Base-by-base conservation (phyloP, 2,888 invertebrate species). In the Dinocampus coccinellae region DNA sequence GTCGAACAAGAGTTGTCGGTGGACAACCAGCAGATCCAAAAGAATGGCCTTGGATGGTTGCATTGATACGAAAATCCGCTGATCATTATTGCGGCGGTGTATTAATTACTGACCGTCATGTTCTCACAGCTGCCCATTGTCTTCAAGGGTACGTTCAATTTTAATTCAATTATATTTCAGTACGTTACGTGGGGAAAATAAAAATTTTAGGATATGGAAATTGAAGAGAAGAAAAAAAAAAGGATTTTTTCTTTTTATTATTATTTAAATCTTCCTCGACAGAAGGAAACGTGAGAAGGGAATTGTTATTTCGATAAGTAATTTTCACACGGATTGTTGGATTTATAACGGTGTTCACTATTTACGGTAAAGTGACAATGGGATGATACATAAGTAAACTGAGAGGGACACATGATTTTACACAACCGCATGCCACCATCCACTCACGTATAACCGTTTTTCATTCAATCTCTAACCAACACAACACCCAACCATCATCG, bases 1-100 rank as follows among this genome's bases (percentile, higher is more conserved):
- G 89, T 9, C 88, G 88, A 81, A 79, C 90, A 0, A 89, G 91
- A 34, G 89, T 93, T 36, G 89, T 90, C 9, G 93, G 93, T 0
- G 91, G 93, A 0, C 88, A 90, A 29, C 91, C 91, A 0, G 91
- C 93, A 0, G 91, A 91, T 80, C 90, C 89, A 1, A 88, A 88
- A 60, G 93, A 94, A 82, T 96, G 95, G 93, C 94, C 94, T 0
- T 95, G 96, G 96, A 93, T 96, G 91, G 95, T 92, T 0, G 95
- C 94, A 1, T 85, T 96, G 73, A 90, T 95, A 16, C 90, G 92
- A 0, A 88, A 88, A 3, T 90, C 90, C 22, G 86, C 88, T 64
- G 90, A 91, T 82, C 91, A 92, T 67, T 94, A 92, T 88, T 96
- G 96, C 83, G 96, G 96, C 0, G 96, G 95, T 0, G 92, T 91